Evolutionary conservation across 2,797 vertebrate genomes (phyloP).

Genomic region (Arnoldichthys spilopterus): DNA sequence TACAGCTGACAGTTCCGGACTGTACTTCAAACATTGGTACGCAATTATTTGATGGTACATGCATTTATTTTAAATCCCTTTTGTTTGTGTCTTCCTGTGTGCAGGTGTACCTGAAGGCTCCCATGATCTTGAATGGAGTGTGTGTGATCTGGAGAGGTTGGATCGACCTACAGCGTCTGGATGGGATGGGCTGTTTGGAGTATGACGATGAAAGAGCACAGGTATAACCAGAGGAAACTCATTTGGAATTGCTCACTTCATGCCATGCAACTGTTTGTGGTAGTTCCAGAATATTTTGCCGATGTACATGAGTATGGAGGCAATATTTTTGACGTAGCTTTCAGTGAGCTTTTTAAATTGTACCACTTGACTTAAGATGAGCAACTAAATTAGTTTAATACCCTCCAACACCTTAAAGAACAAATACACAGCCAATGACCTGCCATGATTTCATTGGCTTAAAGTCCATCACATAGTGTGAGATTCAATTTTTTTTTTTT

Average conservation of each 20-base stretch:
- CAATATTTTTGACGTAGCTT: no score
- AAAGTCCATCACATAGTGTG: no score
- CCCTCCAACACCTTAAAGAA: neutral
- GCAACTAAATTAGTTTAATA: no score
- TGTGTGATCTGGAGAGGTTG: slow-evolving; percentile 99
- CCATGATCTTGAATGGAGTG: slow-evolving; percentile 98
- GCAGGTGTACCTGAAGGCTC: slow-evolving; percentile 95
- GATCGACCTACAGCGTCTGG: slow-evolving; percentile 96
- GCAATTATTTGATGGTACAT: neutral
- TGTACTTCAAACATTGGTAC: no score
- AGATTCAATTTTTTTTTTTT: neutral
- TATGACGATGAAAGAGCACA: slow-evolving; percentile 97
- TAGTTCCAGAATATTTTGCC: neutral
- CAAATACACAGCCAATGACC: no score
- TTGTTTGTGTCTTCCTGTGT: slow-evolving; percentile 24
- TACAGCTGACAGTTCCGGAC: no score
- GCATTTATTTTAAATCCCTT: neutral
- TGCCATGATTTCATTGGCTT: no score
- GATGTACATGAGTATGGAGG: slow-evolving; percentile 15
- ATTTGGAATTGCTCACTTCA: neutral
- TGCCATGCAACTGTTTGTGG: neutral
- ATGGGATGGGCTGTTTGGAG: slow-evolving; percentile 97
- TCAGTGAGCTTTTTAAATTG: no score
- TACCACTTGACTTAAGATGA: no score
- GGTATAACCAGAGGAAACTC: slow-evolving; percentile 72